phyloP scores from a whole-genome alignment of 2,888 invertebrate species.

The Cantharis rufa region DNA sequence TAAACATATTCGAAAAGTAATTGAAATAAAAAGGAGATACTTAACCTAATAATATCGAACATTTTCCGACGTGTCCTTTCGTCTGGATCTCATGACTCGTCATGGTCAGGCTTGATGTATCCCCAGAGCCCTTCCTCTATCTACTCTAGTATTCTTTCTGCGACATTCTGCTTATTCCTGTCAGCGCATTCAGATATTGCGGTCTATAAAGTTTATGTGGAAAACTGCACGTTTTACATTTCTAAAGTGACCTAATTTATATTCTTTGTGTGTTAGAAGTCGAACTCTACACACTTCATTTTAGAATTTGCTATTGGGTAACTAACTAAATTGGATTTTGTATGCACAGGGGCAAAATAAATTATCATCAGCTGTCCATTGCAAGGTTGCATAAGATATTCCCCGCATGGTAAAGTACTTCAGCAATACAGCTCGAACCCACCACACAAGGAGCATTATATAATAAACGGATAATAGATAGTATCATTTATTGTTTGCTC shows the following conservation, averaged over 20 bases:
- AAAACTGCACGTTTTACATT: conserved; percentile 18
- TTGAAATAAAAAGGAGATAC: not conserved
- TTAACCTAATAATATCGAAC: not conserved
- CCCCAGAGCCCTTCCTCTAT: conserved; percentile 28
- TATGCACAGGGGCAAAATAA: conserved; percentile 7
- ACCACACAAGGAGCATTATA: conserved; percentile 29
- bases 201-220: conserved; percentile 24
- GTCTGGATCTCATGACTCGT: conserved; percentile 26
- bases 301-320: not conserved
- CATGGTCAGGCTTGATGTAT: conserved; percentile 35
- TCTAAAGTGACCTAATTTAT: conserved; percentile 11
- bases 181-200: conserved; percentile 33
- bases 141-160: conserved; percentile 29
- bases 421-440: conserved; percentile 24
- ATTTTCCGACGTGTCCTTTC: not conserved
- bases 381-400: conserved; percentile 14
- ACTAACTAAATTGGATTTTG: not conserved
- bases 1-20: not conserved
- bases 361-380: conserved; percentile 10
- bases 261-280: conserved; percentile 6
- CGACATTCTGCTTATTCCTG: conserved; percentile 33
- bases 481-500: conserved; percentile 43
- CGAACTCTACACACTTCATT: not conserved
- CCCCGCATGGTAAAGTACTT: conserved; percentile 14
- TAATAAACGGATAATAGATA: conserved; percentile 40